These are phyloP conservation scores for Ooceraea biroi DNA, from an alignment of 1,140 invertebrate genomes.

Conservation along the genomic window DNA sequence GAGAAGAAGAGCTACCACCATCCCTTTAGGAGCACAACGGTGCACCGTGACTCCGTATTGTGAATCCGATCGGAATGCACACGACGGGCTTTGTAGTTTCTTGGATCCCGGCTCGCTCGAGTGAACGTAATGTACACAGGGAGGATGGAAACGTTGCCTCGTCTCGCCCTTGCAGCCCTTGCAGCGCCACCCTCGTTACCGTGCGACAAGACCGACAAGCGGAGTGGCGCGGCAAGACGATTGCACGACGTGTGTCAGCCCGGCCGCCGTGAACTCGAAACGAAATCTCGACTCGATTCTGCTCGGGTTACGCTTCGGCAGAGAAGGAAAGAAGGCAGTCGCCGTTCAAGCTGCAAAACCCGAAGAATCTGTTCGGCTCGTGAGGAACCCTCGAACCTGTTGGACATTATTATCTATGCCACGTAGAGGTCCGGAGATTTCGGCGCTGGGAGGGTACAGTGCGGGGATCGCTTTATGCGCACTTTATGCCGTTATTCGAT, in stretches of 20 bases:
- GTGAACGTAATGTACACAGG: constrained; percentile 49
- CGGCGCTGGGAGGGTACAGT: neutral
- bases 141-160: constrained; percentile 54
- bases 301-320: neutral
- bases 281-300: constrained; percentile 52
- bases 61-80: constrained; percentile 54
- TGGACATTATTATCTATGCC: constrained; percentile 60
- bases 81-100: constrained; percentile 55
- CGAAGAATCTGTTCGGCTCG: constrained; percentile 1
- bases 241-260: constrained; percentile 36
- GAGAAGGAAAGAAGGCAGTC: constrained; percentile 5
- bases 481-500: too few species aligned
- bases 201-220: constrained; percentile 11
- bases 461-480: neutral
- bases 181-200: constrained; percentile 50
- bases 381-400: constrained; percentile 40
- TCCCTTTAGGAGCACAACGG: neutral
- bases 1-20: neutral
- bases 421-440: constrained; percentile 10
- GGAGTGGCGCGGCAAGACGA: neutral
- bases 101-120: constrained; percentile 47
- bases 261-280: constrained; percentile 30
- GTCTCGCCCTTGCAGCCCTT: constrained; percentile 33
- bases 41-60: constrained; percentile 38
- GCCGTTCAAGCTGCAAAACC: neutral